A percentile compares a stretch with the other conserved stretches of the same genome.
Conservation (phyloP, 2,113 vertebrate species). For the Nesogale talazaci region DNA sequence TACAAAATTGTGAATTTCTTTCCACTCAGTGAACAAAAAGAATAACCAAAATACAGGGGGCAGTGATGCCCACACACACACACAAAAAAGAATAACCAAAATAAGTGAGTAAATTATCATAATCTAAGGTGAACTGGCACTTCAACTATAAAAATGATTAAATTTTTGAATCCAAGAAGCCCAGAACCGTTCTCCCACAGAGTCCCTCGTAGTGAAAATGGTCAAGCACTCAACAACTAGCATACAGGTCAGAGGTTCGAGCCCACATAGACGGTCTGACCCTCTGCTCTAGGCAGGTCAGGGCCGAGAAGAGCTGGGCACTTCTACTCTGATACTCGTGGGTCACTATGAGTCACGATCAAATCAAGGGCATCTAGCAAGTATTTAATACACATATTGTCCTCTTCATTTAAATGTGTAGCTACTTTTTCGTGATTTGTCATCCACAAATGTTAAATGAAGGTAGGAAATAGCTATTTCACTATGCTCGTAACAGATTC, state of each 20-base stretch:
- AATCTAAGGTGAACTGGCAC: conserved; percentile 25
- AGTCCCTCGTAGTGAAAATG: background rate
- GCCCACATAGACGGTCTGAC: background rate
- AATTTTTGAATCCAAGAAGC: conserved; percentile 5
- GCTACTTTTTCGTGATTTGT: background rate
- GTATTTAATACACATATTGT: conserved; percentile 13
- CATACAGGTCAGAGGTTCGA: background rate
- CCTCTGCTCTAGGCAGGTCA: background rate
- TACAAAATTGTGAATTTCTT: background rate
- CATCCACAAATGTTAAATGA: background rate
- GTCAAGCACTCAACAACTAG: background rate
- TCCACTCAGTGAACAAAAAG: conserved; percentile 17
- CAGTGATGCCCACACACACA: too few species aligned
- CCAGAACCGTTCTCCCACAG: background rate
- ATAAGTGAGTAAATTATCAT: conserved; percentile 6
- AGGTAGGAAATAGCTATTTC: background rate
- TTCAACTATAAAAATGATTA: conserved; percentile 49
- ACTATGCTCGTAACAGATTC: background rate
- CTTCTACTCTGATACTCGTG: background rate
- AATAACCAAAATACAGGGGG: conserved; percentile 19
- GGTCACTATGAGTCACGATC: background rate
- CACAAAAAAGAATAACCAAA: conserved; percentile 50
- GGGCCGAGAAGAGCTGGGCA: background rate
- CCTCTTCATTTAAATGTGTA: conserved; percentile 13
- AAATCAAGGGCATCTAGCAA: background rate